These are phyloP conservation scores for Bungarus multicinctus DNA, from an alignment of 2,113 vertebrate species.

Conservation along the genomic window DNA sequence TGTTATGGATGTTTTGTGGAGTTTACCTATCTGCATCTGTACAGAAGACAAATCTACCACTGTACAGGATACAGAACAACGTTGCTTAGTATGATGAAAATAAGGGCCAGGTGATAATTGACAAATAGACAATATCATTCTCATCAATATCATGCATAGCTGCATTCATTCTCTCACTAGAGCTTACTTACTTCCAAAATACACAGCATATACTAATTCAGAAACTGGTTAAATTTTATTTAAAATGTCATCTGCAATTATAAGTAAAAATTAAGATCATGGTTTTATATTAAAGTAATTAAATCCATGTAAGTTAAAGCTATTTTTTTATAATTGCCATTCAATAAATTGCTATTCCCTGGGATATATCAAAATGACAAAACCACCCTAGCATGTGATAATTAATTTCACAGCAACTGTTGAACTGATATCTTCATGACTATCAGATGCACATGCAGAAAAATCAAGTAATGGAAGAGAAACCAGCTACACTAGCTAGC, in stretches of 20 bases:
- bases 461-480: background rate
- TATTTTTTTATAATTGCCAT: background rate
- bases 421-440: background rate
- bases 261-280: background rate
- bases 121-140: slow-evolving; percentile 4
- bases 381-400: background rate
- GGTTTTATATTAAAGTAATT: slow-evolving; percentile 13
- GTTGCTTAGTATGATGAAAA: slow-evolving; percentile 6
- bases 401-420: background rate
- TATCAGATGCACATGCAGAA: background rate
- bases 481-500: background rate
- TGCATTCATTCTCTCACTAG: background rate
- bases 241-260: slow-evolving; percentile 28
- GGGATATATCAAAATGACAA: background rate
- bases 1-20: no score
- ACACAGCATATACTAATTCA: background rate
- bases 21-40: no score
- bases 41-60: no score
- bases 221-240: background rate
- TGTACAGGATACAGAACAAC: no score
- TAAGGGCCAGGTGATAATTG: slow-evolving; percentile 1
- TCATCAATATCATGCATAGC: background rate
- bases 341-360: background rate
- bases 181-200: background rate
- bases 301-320: background rate